These are phyloP conservation scores for Timandra comae DNA, from an alignment of 2,888 invertebrate genomes.

Conservation along the genomic window DNA sequence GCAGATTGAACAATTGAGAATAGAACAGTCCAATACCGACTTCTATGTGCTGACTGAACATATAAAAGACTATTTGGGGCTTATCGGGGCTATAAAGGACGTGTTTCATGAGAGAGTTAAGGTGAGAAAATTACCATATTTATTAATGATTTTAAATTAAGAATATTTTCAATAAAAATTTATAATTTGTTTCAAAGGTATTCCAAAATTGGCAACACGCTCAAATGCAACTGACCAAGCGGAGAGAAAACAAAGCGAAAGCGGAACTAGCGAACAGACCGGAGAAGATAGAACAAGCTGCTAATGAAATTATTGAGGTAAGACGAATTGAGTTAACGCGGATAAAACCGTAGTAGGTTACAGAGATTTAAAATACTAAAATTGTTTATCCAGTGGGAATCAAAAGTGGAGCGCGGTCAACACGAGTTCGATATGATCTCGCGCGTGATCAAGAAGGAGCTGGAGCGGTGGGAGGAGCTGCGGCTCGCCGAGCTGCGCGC, in stretches of 20 bases:
- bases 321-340: no score
- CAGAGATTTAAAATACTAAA: slow-evolving; percentile 14
- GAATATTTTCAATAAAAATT: background rate
- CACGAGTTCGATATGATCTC: slow-evolving; percentile 97
- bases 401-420: slow-evolving; percentile 97
- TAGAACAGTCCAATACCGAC: slow-evolving; percentile 96
- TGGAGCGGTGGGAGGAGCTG: slow-evolving; percentile 93
- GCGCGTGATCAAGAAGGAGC: slow-evolving; percentile 93
- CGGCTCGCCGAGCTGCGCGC: slow-evolving; percentile 93
- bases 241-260: slow-evolving; percentile 95
- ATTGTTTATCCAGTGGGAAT: slow-evolving; percentile 85
- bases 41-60: slow-evolving; percentile 95
- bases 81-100: slow-evolving; percentile 94
- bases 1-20: slow-evolving; percentile 89
- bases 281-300: slow-evolving; percentile 92
- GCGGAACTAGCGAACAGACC: slow-evolving; percentile 91
- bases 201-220: slow-evolving; percentile 99
- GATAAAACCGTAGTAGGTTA: no score
- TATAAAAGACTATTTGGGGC: slow-evolving; percentile 94
- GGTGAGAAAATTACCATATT: slow-evolving; percentile 46
- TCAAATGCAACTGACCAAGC: slow-evolving; percentile 94
- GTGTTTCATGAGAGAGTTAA: slow-evolving; percentile 86
- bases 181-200: slow-evolving; percentile 72
- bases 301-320: slow-evolving; percentile 96
- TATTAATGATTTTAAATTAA: background rate